phyloP scores from a whole-genome alignment of 30 jellyfish, hydroid and myxozoan genomes.

The Aurelia coerulea region DNA sequence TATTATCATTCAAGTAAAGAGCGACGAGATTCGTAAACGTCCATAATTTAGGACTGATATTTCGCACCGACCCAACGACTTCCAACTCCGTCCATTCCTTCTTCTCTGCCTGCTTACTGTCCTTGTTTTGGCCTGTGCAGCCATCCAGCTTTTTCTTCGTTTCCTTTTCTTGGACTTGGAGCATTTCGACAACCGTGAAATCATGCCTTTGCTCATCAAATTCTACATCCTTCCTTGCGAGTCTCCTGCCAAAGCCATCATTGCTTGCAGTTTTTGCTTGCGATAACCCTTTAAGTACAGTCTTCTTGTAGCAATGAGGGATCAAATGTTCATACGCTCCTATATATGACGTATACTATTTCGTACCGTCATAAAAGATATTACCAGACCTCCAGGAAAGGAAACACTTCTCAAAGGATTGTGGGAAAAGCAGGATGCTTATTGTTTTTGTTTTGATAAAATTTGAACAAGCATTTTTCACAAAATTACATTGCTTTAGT shows the following conservation, averaged over 20 bases:
- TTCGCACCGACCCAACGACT: conserved; percentile 88
- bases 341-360: conserved; percentile 2
- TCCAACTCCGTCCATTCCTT: conserved; percentile 92
- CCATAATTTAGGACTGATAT: conserved; percentile 95
- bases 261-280: conserved; percentile 15
- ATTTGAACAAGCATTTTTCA: background rate
- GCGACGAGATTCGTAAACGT: conserved; percentile 85
- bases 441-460: background rate
- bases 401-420: conserved; percentile 25
- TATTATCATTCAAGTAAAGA: conserved; percentile 78
- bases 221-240: conserved; percentile 11
- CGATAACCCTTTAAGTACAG: conserved; percentile 21
- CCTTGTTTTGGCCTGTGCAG: conserved; percentile 62
- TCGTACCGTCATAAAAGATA: conserved; percentile 7
- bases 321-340: background rate
- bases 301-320: conserved; percentile 37
- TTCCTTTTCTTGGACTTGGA: conserved; percentile 73
- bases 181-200: conserved; percentile 78
- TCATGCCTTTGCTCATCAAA: conserved; percentile 50
- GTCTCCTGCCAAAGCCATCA: conserved; percentile 57
- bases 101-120: conserved; percentile 66
- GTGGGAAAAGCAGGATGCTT: conserved; percentile 2
- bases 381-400: conserved; percentile 30
- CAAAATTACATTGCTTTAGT: too few species aligned
- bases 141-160: conserved; percentile 76